These are phyloP conservation scores for Aplocera efformata DNA, from an alignment of 2,888 invertebrate species.

Conservation along the genomic window DNA sequence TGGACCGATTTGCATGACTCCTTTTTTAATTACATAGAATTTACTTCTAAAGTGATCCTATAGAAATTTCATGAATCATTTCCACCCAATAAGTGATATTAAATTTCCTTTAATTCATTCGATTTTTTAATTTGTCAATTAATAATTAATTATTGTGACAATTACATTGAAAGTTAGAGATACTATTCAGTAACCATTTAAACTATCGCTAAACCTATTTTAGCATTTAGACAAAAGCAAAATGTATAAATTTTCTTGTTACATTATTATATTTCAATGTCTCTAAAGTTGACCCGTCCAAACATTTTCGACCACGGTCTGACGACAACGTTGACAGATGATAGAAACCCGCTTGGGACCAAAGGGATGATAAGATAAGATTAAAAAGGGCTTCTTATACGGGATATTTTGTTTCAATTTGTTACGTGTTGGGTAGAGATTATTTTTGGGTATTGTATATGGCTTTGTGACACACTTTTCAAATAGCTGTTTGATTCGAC, in stretches of 20 bases:
- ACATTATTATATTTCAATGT: background rate
- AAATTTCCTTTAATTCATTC: too few relatives aligned
- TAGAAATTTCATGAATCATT: too few relatives aligned
- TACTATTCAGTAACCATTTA: too few relatives aligned
- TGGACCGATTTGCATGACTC: too few relatives aligned
- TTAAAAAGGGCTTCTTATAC: slow-evolving; percentile 28
- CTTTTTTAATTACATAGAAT: too few relatives aligned
- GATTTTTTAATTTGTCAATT: too few relatives aligned
- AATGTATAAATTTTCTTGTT: background rate
- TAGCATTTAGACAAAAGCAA: too few relatives aligned
- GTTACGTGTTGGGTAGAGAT: slow-evolving; percentile 22
- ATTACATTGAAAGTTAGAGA: too few relatives aligned
- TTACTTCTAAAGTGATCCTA: too few relatives aligned
- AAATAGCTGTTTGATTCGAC: background rate
- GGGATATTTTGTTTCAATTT: slow-evolving; percentile 32
- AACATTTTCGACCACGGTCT: slow-evolving; percentile 2
- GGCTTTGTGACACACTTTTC: slow-evolving; percentile 4
- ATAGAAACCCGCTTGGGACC: slow-evolving; percentile 22
- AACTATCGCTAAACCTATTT: too few relatives aligned
- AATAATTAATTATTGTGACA: too few relatives aligned
- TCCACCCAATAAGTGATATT: too few relatives aligned
- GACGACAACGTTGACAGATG: slow-evolving; percentile 23
- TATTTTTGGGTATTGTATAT: slow-evolving; percentile 9
- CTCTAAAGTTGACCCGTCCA: background rate
- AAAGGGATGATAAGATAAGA: slow-evolving; percentile 27